Percentiles rank a stretch among this genome's conserved stretches.
Evolutionary conservation across 2,888 invertebrate species (phyloP).

Genomic region (Cynaeus angustus): DNA sequence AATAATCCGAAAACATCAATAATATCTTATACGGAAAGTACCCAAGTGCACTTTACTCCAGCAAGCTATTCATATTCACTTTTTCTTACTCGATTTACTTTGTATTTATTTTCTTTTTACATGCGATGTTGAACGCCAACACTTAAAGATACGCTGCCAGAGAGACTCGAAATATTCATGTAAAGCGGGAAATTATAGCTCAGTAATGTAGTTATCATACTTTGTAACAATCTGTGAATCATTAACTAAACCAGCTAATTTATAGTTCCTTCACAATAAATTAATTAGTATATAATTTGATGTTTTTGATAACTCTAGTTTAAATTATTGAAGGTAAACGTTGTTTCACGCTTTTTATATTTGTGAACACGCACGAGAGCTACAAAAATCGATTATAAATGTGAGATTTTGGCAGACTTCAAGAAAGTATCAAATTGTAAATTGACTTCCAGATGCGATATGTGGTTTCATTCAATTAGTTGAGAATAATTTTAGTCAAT

Average conservation of each 20-base stretch:
- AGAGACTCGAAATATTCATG: conserved; percentile 24
- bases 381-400: conserved; percentile 7
- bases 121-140: conserved; percentile 17
- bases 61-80: conserved; percentile 4
- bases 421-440: conserved; percentile 7
- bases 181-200: conserved; percentile 29
- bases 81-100: conserved; percentile 5
- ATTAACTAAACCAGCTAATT: conserved; percentile 31
- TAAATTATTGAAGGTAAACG: conserved; percentile 35
- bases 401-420: conserved; percentile 11
- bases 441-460: neutral
- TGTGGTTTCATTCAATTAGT: conserved; percentile 2
- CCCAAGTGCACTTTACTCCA: too few relatives aligned
- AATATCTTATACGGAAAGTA: neutral
- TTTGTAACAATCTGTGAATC: conserved; percentile 41
- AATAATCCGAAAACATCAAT: neutral
- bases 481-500: conserved; percentile 7
- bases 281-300: conserved; percentile 36
- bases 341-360: conserved; percentile 38
- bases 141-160: conserved; percentile 17
- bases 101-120: conserved; percentile 18
- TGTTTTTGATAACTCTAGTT: conserved; percentile 22
- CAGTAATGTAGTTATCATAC: conserved; percentile 36
- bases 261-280: conserved; percentile 32
- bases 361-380: conserved; percentile 33